Percentiles rank a stretch among this genome's conserved stretches.
Conservation (phyloP, 2,888 invertebrate species). For the Adelphocoris suturalis region DNA sequence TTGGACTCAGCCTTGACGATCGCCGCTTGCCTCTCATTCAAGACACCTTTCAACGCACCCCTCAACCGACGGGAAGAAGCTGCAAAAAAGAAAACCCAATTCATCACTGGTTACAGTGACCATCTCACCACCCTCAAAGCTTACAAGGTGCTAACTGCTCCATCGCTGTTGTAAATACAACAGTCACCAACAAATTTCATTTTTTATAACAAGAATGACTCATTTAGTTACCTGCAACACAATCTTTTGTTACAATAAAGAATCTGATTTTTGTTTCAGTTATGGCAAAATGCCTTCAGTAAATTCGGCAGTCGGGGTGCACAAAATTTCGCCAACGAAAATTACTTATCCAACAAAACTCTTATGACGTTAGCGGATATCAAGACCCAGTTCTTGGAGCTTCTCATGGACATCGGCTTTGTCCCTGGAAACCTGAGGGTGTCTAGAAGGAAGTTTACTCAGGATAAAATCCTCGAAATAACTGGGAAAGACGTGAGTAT, state of each 20-base stretch:
- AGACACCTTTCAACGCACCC: constrained; percentile 88
- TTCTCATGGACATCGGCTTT: constrained; percentile 89
- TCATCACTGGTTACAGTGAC: constrained; percentile 90
- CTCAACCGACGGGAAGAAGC: constrained; percentile 87
- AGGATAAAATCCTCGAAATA: constrained; percentile 84
- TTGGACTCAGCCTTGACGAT: constrained; percentile 95
- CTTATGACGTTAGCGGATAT: constrained; percentile 92
- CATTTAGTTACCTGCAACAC: too few species aligned
- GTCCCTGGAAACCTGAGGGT: constrained; percentile 84
- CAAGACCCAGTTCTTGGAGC: constrained; percentile 88
- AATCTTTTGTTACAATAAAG: too few species aligned
- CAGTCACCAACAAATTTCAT: too few species aligned
- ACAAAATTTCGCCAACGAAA: constrained; percentile 88
- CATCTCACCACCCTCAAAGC: constrained; percentile 92
- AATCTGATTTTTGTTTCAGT: constrained; percentile 80
- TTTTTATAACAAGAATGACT: too few species aligned
- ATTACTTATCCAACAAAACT: constrained; percentile 90
- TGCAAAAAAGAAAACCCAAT: constrained; percentile 86
- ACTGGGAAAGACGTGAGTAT: constrained; percentile 82
- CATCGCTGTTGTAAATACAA: constrained; percentile 76
- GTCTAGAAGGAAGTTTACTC: constrained; percentile 80
- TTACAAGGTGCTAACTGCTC: constrained; percentile 88
- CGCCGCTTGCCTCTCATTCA: constrained; percentile 90
- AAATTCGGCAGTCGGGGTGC: constrained; percentile 86
- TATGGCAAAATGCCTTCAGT: constrained; percentile 86